phyloP scores from a whole-genome alignment of 2,888 invertebrate species.

The Zaprionus lineosus region DNA sequence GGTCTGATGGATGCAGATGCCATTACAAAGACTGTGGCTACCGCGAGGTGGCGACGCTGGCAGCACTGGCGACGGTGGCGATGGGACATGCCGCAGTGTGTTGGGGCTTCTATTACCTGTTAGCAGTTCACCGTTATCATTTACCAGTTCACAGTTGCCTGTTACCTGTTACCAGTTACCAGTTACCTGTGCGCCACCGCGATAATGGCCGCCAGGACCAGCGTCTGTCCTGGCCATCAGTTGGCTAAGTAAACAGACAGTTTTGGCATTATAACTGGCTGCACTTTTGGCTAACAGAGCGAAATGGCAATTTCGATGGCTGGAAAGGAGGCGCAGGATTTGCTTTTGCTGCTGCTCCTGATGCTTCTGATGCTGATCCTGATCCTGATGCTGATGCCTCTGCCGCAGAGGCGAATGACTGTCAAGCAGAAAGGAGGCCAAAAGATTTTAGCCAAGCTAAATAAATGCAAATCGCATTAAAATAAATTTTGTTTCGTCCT shows the following conservation, averaged over 20 bases:
- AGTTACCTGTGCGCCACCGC: neutral
- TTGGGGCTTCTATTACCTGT: slow-evolving; percentile 30
- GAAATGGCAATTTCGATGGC: slow-evolving; percentile 58
- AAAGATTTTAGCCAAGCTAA: slow-evolving; percentile 52
- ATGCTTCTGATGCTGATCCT: too few relatives aligned
- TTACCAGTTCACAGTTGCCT: neutral
- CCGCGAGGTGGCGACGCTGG: neutral
- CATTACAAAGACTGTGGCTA: slow-evolving; percentile 7
- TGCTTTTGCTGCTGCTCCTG: too few relatives aligned
- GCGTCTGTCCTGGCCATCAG: slow-evolving; percentile 19
- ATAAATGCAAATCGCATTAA: slow-evolving; percentile 77
- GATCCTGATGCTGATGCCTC: too few relatives aligned
- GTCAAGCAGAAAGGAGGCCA: slow-evolving; percentile 6
- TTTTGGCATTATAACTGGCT: slow-evolving; percentile 51
- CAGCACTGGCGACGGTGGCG: too few relatives aligned
- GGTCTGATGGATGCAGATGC: slow-evolving; percentile 74
- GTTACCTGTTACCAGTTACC: neutral
- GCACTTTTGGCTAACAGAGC: slow-evolving; percentile 42
- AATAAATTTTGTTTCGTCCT: slow-evolving; percentile 61
- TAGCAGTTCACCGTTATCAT: neutral
- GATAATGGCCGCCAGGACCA: slow-evolving; percentile 57
- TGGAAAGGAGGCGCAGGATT: slow-evolving; percentile 58
- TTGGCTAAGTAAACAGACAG: slow-evolving; percentile 65
- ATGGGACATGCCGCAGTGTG: too few relatives aligned
- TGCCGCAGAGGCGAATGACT: neutral